Base-by-base conservation (phyloP, 2,797 vertebrate genomes). In the Anguilla anguilla region DNA sequence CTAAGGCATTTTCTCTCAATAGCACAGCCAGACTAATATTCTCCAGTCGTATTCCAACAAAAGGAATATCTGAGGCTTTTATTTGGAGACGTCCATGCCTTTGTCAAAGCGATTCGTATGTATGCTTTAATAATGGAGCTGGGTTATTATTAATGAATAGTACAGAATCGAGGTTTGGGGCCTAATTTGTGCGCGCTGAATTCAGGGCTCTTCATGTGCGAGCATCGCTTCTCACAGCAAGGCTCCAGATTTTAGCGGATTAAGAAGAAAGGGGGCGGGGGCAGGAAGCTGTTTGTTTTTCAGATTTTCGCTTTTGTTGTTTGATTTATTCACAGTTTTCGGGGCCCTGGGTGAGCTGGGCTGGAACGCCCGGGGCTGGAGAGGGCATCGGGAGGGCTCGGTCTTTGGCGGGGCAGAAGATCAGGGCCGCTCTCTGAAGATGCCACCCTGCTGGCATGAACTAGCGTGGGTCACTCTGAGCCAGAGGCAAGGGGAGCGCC, bases 81-180 rank as follows among this genome's bases (percentile, higher is more conserved):
- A 13, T 81, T 17, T 10, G 43, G 77, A 46, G 13, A 81, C 6
- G 35, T 43, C 77, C 35, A 1, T 25, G 43, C 43, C 77, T 81
- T 49, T 46, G 77, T 81, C 49, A 81, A 39, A 81, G 39, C 46
- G 39, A 49, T 43, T 39, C 9, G 6, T 49, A 46, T 81, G 77
- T 49, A 81, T 49, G 35, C 35, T 81, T 49, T 17, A 49, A 81
- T 81, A 81, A 81, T 49, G 43, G 19, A 81, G 35, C 77, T 25
- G 77, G 77, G 77, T 46, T 81, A 49, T 81, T 81, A 81, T 49
- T 81, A 81, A 81, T 81, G 77, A 81, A 81, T 10, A 51, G 46
- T 10, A n/a, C 43, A 28, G 79, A 25, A 82, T 82, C 25, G 25
- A 82, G 79, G 46, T 13, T 51, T 7, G 79, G 46, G 46, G 19